Evolutionary conservation across 2,797 vertebrate species (phyloP).

Genomic region (Cichlasoma orientale): DNA sequence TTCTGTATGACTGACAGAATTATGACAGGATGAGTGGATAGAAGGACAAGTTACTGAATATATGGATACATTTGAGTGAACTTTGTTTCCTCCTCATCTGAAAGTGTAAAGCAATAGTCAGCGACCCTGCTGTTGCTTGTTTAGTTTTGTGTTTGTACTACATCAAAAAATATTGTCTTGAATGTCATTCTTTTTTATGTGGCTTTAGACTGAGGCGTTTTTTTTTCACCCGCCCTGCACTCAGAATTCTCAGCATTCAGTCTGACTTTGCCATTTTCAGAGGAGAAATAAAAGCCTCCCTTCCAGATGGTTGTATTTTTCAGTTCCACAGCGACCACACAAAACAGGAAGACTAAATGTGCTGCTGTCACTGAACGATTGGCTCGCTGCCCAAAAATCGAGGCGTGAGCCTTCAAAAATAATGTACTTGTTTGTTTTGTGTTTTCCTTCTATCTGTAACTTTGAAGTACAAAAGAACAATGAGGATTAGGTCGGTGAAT

Average conservation of each 20-base stretch:
- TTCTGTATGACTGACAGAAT: background rate
- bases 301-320: conserved; percentile 58
- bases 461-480: conserved; percentile 1
- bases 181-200: conserved; percentile 26
- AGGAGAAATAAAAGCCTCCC: conserved; percentile 26
- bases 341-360: conserved; percentile 42
- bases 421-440: conserved; percentile 26
- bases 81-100: background rate
- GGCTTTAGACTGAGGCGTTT: conserved; percentile 19
- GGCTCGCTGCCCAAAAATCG: conserved; percentile 18
- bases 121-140: background rate
- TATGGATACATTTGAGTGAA: background rate
- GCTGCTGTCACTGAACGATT: conserved; percentile 28
- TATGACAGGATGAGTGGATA: background rate
- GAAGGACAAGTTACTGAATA: background rate
- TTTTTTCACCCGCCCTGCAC: conserved; percentile 5
- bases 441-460: conserved; percentile 7
- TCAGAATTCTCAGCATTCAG: background rate
- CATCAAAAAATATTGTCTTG: background rate
- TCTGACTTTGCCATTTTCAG: conserved; percentile 23
- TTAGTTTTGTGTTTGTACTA: conserved; percentile 19
- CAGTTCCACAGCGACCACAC: conserved; percentile 29
- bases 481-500: conserved; percentile 21
- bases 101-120: background rate
- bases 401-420: conserved; percentile 29